Conservation (phyloP, 2,888 invertebrate species). For the Volucella inflata region DNA sequence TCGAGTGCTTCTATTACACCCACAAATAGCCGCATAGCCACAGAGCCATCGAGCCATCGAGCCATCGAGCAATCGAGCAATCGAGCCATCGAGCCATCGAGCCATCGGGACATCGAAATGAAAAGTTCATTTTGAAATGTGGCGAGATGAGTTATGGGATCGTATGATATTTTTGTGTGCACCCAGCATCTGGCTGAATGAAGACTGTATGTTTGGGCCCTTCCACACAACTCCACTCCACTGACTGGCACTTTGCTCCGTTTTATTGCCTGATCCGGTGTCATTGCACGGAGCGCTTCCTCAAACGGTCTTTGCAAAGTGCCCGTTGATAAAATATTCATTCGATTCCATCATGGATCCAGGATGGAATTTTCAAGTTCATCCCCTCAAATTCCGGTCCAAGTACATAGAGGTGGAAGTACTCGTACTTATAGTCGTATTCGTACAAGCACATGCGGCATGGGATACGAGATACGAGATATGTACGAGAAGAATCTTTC, state of each 20-base stretch:
- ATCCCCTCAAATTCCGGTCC: slow-evolving; percentile 65
- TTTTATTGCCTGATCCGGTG: slow-evolving; percentile 77
- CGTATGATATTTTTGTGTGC: slow-evolving; percentile 61
- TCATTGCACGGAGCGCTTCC: slow-evolving; percentile 64
- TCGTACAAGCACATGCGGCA: slow-evolving; percentile 6
- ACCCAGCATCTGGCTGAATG: slow-evolving; percentile 59
- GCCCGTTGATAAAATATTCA: slow-evolving; percentile 79
- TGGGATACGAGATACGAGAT: slow-evolving; percentile 2
- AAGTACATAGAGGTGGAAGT: slow-evolving; percentile 6
- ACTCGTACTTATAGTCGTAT: too few relatives aligned
- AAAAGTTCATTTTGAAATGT: slow-evolving; percentile 77
- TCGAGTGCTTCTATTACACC: slow-evolving; percentile 74
- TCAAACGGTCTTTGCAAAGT: slow-evolving; percentile 51
- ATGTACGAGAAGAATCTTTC: slow-evolving; percentile 49
- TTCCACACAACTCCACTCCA: background rate
- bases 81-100: slow-evolving; percentile 6
- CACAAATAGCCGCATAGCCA: slow-evolving; percentile 63
- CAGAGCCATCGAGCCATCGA: too few relatives aligned
- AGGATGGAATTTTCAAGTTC: slow-evolving; percentile 74
- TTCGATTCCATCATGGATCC: slow-evolving; percentile 78
- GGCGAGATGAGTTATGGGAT: slow-evolving; percentile 77
- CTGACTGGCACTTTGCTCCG: slow-evolving; percentile 65
- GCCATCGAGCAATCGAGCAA: background rate
- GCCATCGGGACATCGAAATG: slow-evolving; percentile 71
- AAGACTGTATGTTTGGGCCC: background rate